Evolutionary conservation across 2,888 invertebrate species (phyloP), one percentile per base, ranked within the genome.

Genomic region (Drosophila acutilabella): DNA sequence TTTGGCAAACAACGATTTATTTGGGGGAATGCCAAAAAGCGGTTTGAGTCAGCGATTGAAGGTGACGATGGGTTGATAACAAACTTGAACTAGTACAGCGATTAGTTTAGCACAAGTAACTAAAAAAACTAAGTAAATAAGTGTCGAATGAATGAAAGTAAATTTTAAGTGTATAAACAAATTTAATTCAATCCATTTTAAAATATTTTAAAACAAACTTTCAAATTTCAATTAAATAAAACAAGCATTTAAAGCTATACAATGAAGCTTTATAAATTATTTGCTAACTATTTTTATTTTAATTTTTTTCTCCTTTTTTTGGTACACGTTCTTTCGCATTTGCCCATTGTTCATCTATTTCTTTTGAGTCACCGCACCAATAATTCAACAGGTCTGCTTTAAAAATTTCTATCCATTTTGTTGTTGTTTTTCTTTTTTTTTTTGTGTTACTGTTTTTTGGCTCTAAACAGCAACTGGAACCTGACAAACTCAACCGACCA

Each of bases 361-460:
- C n/a, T 50, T 52, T 65, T 74, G 64, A 69, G 30, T 57, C 51
- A 48, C 68, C 72, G 40, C 57, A 74, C 68, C 64, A 81, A 80
- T 85, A 78, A 74, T 65, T 71, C 73, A 85, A 88, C 88, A 80
- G 83, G 83, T 88, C 67, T 61, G 66, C 67, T 71, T 69, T 64
- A 40, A 75, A 53, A 52, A 62, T 30, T 30, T 30, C 8, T 30
- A 30, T 8, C 8, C 5, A 4, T 30, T 44, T 44, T 51, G 33
- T 13, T 30, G 1, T 30, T 26, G 26, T 26, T 26, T 1, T 7
- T 26, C 6, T 7, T 26, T 6, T 7, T 7, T 7, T 20, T 20
- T 23, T 23, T 23, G 5, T 23, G 23, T 23, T 23, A 23, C 52
- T 67, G 57, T 62, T 72, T 48, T 70, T 56, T 66, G 62, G 47